Evolutionary conservation across 2,797 vertebrate genomes (phyloP), one percentile per base, ranked within the genome.

Genomic region (Lateolabrax maculatus): DNA sequence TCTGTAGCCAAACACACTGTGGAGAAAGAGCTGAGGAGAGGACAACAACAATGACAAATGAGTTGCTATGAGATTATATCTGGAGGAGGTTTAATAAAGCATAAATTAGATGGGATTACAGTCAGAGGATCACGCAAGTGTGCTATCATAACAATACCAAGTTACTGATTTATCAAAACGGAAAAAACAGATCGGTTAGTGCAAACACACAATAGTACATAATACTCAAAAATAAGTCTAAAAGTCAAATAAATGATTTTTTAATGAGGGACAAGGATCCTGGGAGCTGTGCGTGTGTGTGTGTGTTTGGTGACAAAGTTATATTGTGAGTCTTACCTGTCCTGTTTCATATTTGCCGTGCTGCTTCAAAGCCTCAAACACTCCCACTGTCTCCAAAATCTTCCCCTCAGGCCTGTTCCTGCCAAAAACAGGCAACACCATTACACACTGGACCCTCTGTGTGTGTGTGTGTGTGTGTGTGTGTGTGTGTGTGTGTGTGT

Each of bases 301-400:
- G 46, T 49, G 43, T 69, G 39, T 57, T 39, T 69, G 21, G 21
- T 23, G 10, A 31, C 5, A 53, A 55, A 21, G 23, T 44, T 37
- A 19, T 18, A 3, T 53, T 43, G 53, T 2, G 39, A 10, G 16
- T 43, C 94, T 93, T 75, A 99, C 98, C 97, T 99, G 98, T 44
- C 98, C 98, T 0, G 98, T 99, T 94, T 99, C 98, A 6, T 99
- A 99, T 94, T 99, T 99, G 44, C 98, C 98, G 0, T 99, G 97
- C 79, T 98, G 97, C 91, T 98, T 99, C 34, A 97, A 96, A 21
- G 97, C 96, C 87, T 99, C 98, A 87, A 99, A 98, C 71, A 99
- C 95, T 52, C 98, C 98, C 3, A 99, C 98, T 0, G 98, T 96
- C 87, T 99, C 98, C 94, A 99, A 88, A 79, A 99, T 97, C 94